These are phyloP conservation scores for Melanargia galathea DNA, from an alignment of 2,888 invertebrate species.

Conservation along the genomic window DNA sequence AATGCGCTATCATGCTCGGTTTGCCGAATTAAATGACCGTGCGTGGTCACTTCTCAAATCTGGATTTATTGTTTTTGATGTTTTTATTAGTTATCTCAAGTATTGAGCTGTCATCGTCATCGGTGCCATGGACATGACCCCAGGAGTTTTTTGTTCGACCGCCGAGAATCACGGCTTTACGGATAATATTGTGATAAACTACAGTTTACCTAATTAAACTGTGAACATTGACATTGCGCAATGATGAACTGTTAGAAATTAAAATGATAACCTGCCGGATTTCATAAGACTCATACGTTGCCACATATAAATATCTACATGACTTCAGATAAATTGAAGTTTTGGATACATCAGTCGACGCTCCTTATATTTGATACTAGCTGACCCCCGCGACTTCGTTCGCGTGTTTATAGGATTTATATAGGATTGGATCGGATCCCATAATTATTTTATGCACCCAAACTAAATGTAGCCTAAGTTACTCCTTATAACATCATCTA, in stretches of 20 bases:
- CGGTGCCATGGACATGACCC: conserved; percentile 54
- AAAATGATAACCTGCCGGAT: conserved; percentile 29
- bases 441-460: too few relatives aligned
- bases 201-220: conserved; percentile 14
- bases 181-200: conserved; percentile 29
- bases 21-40: not conserved
- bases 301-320: not conserved
- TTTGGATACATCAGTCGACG: too few relatives aligned
- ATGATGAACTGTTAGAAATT: conserved; percentile 31
- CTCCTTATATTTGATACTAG: too few relatives aligned
- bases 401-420: too few relatives aligned
- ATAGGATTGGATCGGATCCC: too few relatives aligned
- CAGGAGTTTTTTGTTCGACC: conserved; percentile 41
- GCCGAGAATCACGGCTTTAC: conserved; percentile 34
- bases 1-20: not conserved
- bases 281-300: not conserved
- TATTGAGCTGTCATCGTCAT: conserved; percentile 51
- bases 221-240: conserved; percentile 28
- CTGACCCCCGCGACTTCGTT: too few relatives aligned
- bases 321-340: not conserved
- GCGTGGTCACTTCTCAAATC: conserved; percentile 26
- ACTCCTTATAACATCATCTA: too few relatives aligned
- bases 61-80: conserved; percentile 36
- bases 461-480: too few relatives aligned
- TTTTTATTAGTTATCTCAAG: conserved; percentile 43